Percentiles rank a stretch among this genome's conserved stretches.
These are phyloP conservation scores for Caranx melampygus DNA, from an alignment of 2,113 vertebrate genomes.

Conservation along the genomic window DNA sequence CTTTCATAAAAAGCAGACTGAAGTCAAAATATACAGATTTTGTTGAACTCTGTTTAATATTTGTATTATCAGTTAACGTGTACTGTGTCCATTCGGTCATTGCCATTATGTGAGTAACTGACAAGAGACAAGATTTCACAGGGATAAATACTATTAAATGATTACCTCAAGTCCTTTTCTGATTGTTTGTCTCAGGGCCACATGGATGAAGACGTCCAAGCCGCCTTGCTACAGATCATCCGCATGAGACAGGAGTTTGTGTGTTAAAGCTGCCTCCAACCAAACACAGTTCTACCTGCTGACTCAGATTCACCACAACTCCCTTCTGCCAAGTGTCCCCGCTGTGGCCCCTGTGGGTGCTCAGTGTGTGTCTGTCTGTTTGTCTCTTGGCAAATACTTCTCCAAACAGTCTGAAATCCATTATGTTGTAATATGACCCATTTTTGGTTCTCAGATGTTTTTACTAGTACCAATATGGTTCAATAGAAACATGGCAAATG, in stretches of 20 bases:
- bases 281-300: constrained; percentile 48
- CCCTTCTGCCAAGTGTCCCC: constrained; percentile 16
- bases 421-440: background rate
- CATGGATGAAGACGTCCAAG: constrained; percentile 99
- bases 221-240: constrained; percentile 96
- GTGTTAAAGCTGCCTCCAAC: constrained; percentile 82
- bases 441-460: constrained; percentile 37
- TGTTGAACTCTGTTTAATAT: background rate
- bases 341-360: constrained; percentile 66
- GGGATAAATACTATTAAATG: background rate
- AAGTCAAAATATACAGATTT: background rate
- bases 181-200: constrained; percentile 87
- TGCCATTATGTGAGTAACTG: background rate
- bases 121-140: background rate
- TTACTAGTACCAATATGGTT: constrained; percentile 4
- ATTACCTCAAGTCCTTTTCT: background rate
- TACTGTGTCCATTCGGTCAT: background rate
- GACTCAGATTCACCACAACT: constrained; percentile 62
- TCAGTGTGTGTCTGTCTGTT: constrained; percentile 26
- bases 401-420: constrained; percentile 14
- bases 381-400: constrained; percentile 9
- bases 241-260: constrained; percentile 97
- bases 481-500: background rate
- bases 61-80: background rate
- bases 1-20: background rate